Evolutionary conservation across 2,113 vertebrate species (phyloP), one percentile per base, ranked within the genome.

Genomic region (Tupaia chinensis): DNA sequence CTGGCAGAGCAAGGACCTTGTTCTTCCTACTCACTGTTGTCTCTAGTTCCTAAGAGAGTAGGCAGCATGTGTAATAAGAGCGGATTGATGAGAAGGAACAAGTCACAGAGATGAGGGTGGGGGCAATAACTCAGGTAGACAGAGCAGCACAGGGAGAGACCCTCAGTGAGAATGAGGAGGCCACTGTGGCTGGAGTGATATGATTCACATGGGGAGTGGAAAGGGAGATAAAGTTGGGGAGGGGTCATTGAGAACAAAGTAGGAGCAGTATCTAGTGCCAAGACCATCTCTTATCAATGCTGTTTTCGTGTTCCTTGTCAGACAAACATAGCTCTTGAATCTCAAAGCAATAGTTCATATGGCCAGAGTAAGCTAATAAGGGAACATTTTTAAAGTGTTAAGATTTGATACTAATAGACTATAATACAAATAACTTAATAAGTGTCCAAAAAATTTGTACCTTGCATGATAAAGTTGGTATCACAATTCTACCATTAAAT

Each of bases 351-450:
- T 16, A 56, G 23, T 82, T 68, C 27, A 86, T 87, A 89, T 73
- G 20, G 19, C 70, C 54, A 80, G 22, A 89, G 79, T 17, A 96
- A 82, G 32, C 14, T 20, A 25, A 4, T 53, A 95, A 87, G 60
- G 3, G 29, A 79, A 63, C 27, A 27, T 11, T 74, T 27, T n/a
- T 83, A 88, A 54, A 88, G 80, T 69, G 3, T 27, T 60, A 79
- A 89, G 34, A 34, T 60, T 85, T 85, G 27, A 93, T 84, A 89
- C 72, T 69, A 65, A 53, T 44, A 79, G 56, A 77, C 14, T 78
- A 74, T 54, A 32, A 78, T 60, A 91, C 27, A 93, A 89, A 94
- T 69, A 60, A 89, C n/a, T 87, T 78, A 90, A 34, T 22, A 68
- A 61, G 61, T 56, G 29, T 70, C 20, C 7, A 65, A 53, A 92